phyloP scores from a whole-genome alignment of 2,797 vertebrate genomes.

The Platyrinchus mystaceus region DNA sequence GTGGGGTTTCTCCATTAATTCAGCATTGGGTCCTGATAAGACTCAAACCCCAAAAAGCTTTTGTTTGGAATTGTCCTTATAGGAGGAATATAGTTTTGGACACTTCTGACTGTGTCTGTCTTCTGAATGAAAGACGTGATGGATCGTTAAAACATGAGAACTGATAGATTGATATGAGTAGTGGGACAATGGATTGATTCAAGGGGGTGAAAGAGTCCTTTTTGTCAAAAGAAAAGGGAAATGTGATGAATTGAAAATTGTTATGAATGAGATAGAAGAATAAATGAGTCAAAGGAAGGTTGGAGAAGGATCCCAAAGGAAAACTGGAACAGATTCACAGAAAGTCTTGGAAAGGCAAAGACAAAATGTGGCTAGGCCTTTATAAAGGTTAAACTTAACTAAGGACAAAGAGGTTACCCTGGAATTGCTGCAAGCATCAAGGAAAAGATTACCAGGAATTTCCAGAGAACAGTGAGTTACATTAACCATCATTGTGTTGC shows the following conservation, averaged over 20 bases:
- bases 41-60: not conserved
- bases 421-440: not conserved
- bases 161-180: not conserved
- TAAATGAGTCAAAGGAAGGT: not conserved
- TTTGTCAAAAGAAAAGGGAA: not conserved
- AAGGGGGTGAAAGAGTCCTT: not conserved
- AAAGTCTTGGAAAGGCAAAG: not conserved
- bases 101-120: not conserved
- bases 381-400: not conserved
- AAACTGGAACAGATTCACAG: not conserved
- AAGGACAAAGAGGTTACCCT: not conserved
- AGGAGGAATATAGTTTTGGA: not conserved
- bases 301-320: not conserved
- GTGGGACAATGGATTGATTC: not conserved
- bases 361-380: not conserved
- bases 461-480: not conserved
- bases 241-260: not conserved
- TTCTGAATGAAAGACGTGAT: not conserved
- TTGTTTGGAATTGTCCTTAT: not conserved
- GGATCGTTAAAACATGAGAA: not conserved
- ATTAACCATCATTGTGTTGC: not conserved
- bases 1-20: not conserved
- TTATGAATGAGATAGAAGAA: not conserved
- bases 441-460: not conserved
- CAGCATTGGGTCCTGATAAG: not conserved